These are phyloP conservation scores for Clunio marinus DNA, from an alignment of 2,888 invertebrate genomes.

Conservation along the genomic window DNA sequence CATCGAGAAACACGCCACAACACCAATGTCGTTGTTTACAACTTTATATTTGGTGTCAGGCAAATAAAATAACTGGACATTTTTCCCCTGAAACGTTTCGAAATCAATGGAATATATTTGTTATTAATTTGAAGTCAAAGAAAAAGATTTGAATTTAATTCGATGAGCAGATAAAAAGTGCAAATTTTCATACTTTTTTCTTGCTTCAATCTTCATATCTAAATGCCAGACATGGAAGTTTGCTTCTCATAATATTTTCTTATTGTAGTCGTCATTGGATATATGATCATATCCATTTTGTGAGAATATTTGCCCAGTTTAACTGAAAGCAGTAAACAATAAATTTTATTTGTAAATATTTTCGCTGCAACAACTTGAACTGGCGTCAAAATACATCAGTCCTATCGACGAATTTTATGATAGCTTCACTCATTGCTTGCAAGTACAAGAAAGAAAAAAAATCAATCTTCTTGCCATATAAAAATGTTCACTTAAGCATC, in stretches of 20 bases:
- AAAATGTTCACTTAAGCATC: too few species aligned
- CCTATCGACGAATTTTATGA: constrained; percentile 2
- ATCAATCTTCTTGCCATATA: constrained; percentile 16
- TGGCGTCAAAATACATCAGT: neutral
- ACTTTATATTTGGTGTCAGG: constrained; percentile 16
- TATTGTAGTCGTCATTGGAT: neutral
- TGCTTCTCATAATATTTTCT: neutral
- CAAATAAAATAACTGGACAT: constrained; percentile 24
- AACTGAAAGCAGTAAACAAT: too few species aligned
- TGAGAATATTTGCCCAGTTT: too few species aligned
- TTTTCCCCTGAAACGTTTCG: neutral
- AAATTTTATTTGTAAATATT: neutral
- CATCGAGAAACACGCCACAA: neutral
- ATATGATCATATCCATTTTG: neutral
- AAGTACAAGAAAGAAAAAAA: too few species aligned
- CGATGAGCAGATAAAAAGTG: constrained; percentile 8
- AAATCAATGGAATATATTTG: constrained; percentile 4
- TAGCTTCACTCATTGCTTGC: neutral
- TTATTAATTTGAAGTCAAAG: constrained; percentile 15
- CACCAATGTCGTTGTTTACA: constrained; percentile 9
- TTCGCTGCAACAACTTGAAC: too few species aligned
- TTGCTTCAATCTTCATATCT: too few species aligned
- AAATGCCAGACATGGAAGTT: neutral
- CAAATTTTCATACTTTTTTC: too few species aligned
- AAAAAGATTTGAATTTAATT: neutral